Evolutionary conservation across 2,888 invertebrate genomes (phyloP).

Genomic region (Epiperipatus broadwayi): DNA sequence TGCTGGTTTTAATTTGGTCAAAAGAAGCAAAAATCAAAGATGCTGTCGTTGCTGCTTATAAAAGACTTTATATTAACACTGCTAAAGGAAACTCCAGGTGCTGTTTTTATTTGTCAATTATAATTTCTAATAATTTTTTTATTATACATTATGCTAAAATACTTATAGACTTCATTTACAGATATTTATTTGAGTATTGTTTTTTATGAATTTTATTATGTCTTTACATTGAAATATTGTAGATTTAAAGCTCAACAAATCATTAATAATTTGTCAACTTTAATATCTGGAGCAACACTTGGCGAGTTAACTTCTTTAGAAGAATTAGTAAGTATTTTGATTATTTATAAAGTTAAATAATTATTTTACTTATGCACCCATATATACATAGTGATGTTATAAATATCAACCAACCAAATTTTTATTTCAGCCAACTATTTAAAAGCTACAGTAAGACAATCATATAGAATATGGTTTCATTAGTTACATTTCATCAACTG

Average conservation of each 20-base stretch:
- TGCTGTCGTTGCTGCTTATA: constrained; percentile 55
- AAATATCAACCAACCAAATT: no score
- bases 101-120: neutral
- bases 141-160: constrained; percentile 26
- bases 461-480: no score
- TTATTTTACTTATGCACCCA: no score
- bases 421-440: no score
- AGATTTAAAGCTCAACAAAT: constrained; percentile 36
- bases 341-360: neutral
- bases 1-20: constrained; percentile 58
- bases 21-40: constrained; percentile 49
- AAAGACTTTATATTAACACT: constrained; percentile 39
- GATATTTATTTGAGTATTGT: neutral
- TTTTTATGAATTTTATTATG: neutral
- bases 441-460: no score
- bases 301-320: constrained; percentile 43
- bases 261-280: constrained; percentile 39
- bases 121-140: no score
- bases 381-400: no score
- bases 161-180: neutral
- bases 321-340: constrained; percentile 31
- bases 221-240: no score
- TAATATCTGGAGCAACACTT: constrained; percentile 37
- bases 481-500: no score
- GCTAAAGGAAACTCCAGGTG: no score